Base-by-base conservation (phyloP, 1,140 invertebrate genomes). In the Formica exsecta region DNA sequence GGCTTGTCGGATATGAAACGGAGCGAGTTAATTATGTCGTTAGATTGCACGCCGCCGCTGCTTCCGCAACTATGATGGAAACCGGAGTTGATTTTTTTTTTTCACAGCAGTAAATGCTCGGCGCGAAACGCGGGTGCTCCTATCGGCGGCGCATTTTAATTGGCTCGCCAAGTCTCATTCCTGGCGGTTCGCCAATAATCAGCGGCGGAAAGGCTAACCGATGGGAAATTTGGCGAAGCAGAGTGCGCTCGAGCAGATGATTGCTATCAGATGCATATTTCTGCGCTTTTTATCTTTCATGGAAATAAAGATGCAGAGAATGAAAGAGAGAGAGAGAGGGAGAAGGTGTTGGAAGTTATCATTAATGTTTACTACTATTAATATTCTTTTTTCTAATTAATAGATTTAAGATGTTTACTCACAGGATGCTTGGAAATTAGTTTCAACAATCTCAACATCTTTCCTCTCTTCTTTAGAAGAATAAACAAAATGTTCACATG, bases 241-340 rank as follows among this genome's bases (percentile, higher is more conserved):
- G 51, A 38, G 66, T 25, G 68, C 29, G 29, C 25, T 32, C 38
- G 68, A 74, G 57, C 66, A 57, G 61, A 73, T 83, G 68, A 83
- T 83, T 83, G 68, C 38, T 73, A 25, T 44, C 2, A 44, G 25
- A 83, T 73, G 66, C 66, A 83, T 57, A 83, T 61, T 73, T 73
- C 11, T 74, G n/a, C 19, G 25, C 19, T 22, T n/a, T 11, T 80
- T 59, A 59, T 48, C 16, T 29, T n/a, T 29, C 13, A n/a, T 54
- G 54, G 8, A 32, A 83, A 74, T n/a, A 38, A 41, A 61, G 22
- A 7, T 1, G 66, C 11, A 6, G 11, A 16, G 1, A 51, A 51
- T 13, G 13, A 48, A 11, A 13, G 13, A 6, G 16, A 51, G 16
- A 48, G 48, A 51, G 48, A 1, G 48, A 19, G 13, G 1, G 48